Evolutionary conservation across 2,888 invertebrate genomes (phyloP).

Genomic region (Cephus rjabovi): DNA sequence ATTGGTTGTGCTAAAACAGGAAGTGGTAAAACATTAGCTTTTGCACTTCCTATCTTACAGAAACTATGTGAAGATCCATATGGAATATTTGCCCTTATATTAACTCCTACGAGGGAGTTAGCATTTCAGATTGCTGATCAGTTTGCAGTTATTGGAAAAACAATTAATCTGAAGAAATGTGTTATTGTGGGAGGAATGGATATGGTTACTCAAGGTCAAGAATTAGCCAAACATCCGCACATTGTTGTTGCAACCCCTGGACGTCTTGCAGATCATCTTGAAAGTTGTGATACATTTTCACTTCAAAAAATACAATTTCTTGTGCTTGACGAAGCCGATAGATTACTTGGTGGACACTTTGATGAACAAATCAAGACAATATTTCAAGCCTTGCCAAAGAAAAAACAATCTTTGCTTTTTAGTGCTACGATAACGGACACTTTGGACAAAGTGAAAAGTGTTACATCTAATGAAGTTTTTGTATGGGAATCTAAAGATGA

Average conservation of each 20-base stretch:
- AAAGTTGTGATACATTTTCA: constrained; percentile 85
- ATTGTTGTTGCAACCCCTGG: constrained; percentile 98
- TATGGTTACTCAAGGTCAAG: constrained; percentile 88
- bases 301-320: constrained; percentile 85
- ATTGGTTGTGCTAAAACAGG: constrained; percentile 98
- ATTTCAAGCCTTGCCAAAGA: constrained; percentile 79
- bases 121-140: constrained; percentile 97
- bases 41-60: constrained; percentile 94
- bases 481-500: constrained; percentile 71
- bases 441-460: constrained; percentile 75
- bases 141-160: constrained; percentile 91
- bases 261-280: constrained; percentile 90
- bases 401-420: constrained; percentile 89
- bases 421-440: constrained; percentile 96
- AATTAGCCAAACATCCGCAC: constrained; percentile 87
- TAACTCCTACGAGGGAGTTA: constrained; percentile 95
- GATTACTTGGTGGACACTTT: constrained; percentile 84
- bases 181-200: constrained; percentile 97
- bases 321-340: constrained; percentile 97
- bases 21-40: constrained; percentile 97
- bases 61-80: constrained; percentile 93
- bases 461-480: constrained; percentile 72
- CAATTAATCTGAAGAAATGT: constrained; percentile 83
- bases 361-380: constrained; percentile 86
- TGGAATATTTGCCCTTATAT: constrained; percentile 92